These are phyloP conservation scores for Tiliacea citrago DNA, from an alignment of 2,888 invertebrate genomes.

Conservation along the genomic window DNA sequence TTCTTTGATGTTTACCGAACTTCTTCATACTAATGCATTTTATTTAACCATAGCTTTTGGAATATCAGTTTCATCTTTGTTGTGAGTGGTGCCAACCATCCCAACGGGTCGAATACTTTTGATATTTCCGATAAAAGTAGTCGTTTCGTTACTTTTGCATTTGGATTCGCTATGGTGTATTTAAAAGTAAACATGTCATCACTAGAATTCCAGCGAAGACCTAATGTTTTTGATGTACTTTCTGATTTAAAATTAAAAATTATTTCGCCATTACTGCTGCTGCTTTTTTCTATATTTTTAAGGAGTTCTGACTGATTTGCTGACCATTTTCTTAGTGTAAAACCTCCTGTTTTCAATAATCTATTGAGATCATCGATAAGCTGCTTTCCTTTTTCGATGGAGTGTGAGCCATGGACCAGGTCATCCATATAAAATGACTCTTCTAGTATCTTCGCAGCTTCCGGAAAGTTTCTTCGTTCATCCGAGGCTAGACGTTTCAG, in stretches of 20 bases:
- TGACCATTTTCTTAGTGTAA: not conserved
- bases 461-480: not conserved
- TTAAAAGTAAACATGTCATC: no score
- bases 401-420: not conserved
- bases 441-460: not conserved
- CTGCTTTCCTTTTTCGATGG: no score
- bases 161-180: no score
- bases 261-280: not conserved
- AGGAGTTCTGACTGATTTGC: not conserved
- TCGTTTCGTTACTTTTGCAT: no score
- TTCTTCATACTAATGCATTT: not conserved
- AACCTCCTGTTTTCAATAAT: not conserved
- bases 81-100: not conserved
- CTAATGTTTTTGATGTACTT: no score
- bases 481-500: not conserved
- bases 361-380: no score
- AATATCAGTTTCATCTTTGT: constrained; percentile 2
- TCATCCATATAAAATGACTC: not conserved
- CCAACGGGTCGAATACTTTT: no score
- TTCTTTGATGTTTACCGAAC: not conserved
- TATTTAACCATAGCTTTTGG: not conserved
- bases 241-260: no score
- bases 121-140: no score
- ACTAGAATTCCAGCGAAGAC: no score
- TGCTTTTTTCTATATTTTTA: not conserved